Evolutionary conservation across 1,140 invertebrate genomes (phyloP), one percentile per base, ranked within the genome.

Genomic region (Danaus melanippus): DNA sequence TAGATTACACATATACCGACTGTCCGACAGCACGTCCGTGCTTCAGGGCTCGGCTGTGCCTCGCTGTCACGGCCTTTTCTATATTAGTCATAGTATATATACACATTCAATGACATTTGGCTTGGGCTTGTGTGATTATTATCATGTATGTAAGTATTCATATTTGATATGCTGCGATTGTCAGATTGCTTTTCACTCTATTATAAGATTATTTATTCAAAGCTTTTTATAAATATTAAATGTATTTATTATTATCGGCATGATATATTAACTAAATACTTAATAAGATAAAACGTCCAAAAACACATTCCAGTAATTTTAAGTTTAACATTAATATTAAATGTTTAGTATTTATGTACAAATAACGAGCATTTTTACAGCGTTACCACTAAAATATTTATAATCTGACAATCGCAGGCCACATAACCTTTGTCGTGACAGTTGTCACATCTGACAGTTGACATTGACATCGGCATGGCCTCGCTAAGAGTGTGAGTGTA

Each of bases 31-130:
- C 17, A 7, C 74, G 70, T 48, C 72, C 76, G 43, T 75, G 77
- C 60, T 66, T 87, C 51, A 69, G 77, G 10, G 79, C 83, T 47
- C 63, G 82, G 9, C 56, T 86, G 42, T 86, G 84, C 58, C 75
- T 88, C 21, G 86, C 84, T 17, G 74, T 87, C 43, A 84, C 86
- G 61, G 81, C 86, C 53, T 82, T 88, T 65, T 88, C 86, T 12
- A 71, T 88, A 12, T 62, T 88, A 55, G 60, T 88, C 56, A 87
- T 87, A 76, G 79, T 88, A 61, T 86, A 84, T 70, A 74, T 86
- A 66, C 84, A 86, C 56, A 65, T 86, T 32, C 81, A 82, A 71
- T 86, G 77, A 86, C 72, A 70, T 66, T 60, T 77, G 66, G 74
- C 79, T 69, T 75, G 72, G 70, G 75, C 75, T 74, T 78, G 71